phyloP scores from a whole-genome alignment of 2,797 vertebrate genomes.

The Fringilla coelebs region DNA sequence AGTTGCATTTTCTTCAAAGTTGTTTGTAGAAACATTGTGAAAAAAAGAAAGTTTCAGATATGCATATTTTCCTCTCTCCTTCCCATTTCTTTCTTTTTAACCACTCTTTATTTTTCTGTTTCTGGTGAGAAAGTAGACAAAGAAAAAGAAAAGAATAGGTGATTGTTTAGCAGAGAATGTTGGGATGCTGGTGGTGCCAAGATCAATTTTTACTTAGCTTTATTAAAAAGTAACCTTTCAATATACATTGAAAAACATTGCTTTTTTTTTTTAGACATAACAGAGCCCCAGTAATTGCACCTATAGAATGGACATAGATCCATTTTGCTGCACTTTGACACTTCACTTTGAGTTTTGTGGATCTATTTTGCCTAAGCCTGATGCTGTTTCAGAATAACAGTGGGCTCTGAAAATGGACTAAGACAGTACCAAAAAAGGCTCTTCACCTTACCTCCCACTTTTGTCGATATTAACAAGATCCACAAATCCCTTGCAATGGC shows the following conservation, averaged over 20 bases:
- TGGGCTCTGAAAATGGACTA: background rate
- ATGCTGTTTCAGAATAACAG: background rate
- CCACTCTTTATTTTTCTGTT: background rate
- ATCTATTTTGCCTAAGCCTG: background rate
- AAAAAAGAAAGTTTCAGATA: background rate
- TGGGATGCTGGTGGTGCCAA: background rate
- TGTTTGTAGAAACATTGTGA: background rate
- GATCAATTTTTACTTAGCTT: background rate
- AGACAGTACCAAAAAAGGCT: background rate
- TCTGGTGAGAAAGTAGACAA: background rate
- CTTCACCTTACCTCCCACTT: background rate
- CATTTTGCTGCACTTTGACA: background rate
- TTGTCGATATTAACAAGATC: background rate
- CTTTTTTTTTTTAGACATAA: background rate
- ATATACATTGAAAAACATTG: background rate
- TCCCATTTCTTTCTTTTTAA: background rate
- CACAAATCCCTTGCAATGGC: background rate
- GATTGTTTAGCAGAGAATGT: background rate
- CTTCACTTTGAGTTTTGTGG: background rate
- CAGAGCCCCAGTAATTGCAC: accelerated
- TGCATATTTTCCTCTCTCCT: background rate
- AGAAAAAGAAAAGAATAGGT: background rate
- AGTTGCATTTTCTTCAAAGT: background rate
- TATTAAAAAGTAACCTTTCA: background rate
- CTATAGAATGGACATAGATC: background rate